phyloP scores from a whole-genome alignment of 2,113 vertebrate species.

The Psettodes erumei region DNA sequence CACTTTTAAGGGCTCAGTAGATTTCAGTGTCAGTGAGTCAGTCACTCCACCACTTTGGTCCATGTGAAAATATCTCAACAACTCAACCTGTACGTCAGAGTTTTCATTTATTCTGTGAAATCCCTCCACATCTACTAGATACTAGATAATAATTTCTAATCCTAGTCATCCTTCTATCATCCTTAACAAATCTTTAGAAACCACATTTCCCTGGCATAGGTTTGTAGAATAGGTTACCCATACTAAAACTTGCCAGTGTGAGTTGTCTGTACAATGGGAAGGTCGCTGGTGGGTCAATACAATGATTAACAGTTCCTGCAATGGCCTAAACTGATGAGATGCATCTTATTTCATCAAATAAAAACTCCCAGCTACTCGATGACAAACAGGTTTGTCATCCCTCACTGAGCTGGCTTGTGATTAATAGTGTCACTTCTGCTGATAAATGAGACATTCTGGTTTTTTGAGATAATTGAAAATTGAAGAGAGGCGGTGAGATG shows the following conservation, averaged over 20 bases:
- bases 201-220: neutral
- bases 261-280: slow-evolving; percentile 36
- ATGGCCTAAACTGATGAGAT: slow-evolving; percentile 27
- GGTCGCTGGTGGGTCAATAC: slow-evolving; percentile 41
- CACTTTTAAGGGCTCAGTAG: neutral
- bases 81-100: neutral
- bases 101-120: neutral
- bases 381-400: slow-evolving; percentile 48
- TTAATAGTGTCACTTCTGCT: slow-evolving; percentile 40
- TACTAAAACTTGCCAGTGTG: slow-evolving; percentile 9
- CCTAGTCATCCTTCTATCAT: neutral
- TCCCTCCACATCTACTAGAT: neutral
- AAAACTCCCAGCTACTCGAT: slow-evolving; percentile 9
- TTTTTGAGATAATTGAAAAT: slow-evolving; percentile 58
- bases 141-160: neutral
- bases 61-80: neutral
- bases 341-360: slow-evolving; percentile 39
- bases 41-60: neutral
- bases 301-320: slow-evolving; percentile 44
- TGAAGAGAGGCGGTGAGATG: slow-evolving; percentile 32
- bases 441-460: slow-evolving; percentile 54
- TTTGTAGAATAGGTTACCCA: slow-evolving; percentile 35
- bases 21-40: neutral
- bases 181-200: neutral
- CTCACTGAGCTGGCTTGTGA: slow-evolving; percentile 23